Conservation (phyloP, 1,140 invertebrate genomes). For the Hormaphis cornu region DNA sequence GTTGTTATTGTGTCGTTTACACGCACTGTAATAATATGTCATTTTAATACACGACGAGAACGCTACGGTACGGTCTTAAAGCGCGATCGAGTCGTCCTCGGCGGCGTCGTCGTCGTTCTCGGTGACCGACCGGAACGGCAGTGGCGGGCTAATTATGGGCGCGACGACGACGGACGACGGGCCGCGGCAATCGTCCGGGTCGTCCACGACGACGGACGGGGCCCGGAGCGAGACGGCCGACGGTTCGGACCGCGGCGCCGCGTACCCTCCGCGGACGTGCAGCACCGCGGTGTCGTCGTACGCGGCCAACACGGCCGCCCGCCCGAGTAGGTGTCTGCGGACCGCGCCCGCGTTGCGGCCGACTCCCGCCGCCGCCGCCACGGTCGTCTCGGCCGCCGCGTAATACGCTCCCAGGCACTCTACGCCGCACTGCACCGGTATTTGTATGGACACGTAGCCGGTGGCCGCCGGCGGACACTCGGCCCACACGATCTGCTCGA, state of each 20-base stretch:
- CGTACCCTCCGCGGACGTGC: too few species aligned
- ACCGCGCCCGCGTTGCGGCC: background rate
- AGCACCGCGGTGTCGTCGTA: background rate
- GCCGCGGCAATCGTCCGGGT: too few species aligned
- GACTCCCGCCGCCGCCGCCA: background rate
- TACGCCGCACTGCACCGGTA: constrained; percentile 16
- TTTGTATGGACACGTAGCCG: constrained; percentile 25
- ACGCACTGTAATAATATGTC: too few species aligned
- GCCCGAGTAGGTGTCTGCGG: background rate
- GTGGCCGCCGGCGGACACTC: constrained; percentile 18
- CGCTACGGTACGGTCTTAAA: background rate
- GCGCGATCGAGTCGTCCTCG: background rate
- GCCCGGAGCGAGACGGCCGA: too few species aligned
- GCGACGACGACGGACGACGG: background rate
- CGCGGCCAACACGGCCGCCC: constrained; percentile 4
- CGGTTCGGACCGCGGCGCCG: background rate
- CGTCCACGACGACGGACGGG: background rate
- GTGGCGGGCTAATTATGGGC: constrained; percentile 3
- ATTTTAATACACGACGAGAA: too few species aligned
- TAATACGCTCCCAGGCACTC: constrained; percentile 12
- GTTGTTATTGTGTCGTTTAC: too few species aligned
- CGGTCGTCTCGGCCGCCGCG: too few species aligned
- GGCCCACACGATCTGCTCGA: constrained; percentile 16
- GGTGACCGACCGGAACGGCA: background rate
- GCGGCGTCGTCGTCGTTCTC: background rate